A percentile compares a stretch with the other conserved stretches of the same genome.
These are phyloP conservation scores for Anabas testudineus DNA, from an alignment of 2,797 vertebrate species.

Conservation along the genomic window DNA sequence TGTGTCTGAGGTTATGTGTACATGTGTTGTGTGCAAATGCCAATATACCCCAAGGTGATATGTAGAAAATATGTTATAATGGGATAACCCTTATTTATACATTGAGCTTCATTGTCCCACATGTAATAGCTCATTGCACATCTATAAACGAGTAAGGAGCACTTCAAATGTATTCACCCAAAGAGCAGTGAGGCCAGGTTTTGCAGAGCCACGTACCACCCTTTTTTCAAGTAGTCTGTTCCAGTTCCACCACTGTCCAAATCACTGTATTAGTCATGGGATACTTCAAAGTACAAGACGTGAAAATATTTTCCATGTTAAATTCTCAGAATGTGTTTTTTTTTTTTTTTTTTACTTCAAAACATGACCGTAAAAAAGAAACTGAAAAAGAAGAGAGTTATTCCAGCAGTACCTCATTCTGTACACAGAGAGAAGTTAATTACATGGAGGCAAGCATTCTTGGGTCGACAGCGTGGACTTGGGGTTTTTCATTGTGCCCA, in stretches of 20 bases:
- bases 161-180: slow-evolving; percentile 49
- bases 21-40: slow-evolving; percentile 29
- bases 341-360: slow-evolving; percentile 39
- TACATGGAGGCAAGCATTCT: slow-evolving; percentile 85
- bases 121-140: slow-evolving; percentile 16
- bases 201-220: slow-evolving; percentile 48
- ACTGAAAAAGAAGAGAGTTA: slow-evolving; percentile 76
- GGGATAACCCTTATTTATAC: slow-evolving; percentile 58
- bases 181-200: slow-evolving; percentile 43
- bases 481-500: slow-evolving; percentile 81
- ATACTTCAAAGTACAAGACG: slow-evolving; percentile 72
- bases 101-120: slow-evolving; percentile 22
- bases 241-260: slow-evolving; percentile 64
- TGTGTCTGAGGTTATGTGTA: slow-evolving; percentile 10
- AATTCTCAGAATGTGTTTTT: slow-evolving; percentile 65
- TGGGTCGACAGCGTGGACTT: slow-evolving; percentile 79
- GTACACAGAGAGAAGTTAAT: slow-evolving; percentile 83
- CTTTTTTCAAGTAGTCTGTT: slow-evolving; percentile 63
- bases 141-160: slow-evolving; percentile 28
- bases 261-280: slow-evolving; percentile 72
- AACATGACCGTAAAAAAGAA: slow-evolving; percentile 79
- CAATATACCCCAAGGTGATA: slow-evolving; percentile 43
- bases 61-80: slow-evolving; percentile 60
- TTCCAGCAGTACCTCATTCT: slow-evolving; percentile 77
- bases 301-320: slow-evolving; percentile 62